phyloP scores from a whole-genome alignment of 2,113 vertebrate genomes.

The Leuciscus idus region DNA sequence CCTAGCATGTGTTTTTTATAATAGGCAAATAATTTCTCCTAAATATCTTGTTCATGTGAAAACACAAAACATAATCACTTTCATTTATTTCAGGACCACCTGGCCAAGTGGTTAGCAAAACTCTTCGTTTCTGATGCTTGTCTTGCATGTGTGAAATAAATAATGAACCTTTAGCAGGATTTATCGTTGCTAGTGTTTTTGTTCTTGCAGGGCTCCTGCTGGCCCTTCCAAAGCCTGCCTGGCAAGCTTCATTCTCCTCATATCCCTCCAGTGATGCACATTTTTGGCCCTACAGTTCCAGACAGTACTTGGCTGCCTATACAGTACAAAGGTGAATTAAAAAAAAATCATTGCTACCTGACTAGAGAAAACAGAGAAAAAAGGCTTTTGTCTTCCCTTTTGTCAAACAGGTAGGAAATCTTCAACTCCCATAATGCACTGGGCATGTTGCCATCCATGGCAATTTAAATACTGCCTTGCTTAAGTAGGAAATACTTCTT shows the following conservation, averaged over 20 bases:
- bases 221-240: background rate
- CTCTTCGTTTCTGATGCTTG: background rate
- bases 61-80: constrained; percentile 9
- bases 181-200: constrained; percentile 13
- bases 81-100: background rate
- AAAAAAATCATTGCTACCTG: too few relatives aligned
- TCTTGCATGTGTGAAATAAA: constrained; percentile 28
- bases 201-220: constrained; percentile 20
- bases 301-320: too few relatives aligned
- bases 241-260: background rate
- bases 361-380: too few relatives aligned
- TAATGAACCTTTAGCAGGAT: constrained; percentile 12
- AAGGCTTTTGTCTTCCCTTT: too few relatives aligned
- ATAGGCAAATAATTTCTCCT: background rate
- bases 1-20: background rate
- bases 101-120: constrained; percentile 14
- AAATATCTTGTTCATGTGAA: background rate
- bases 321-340: too few relatives aligned
- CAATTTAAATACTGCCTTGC: too few relatives aligned
- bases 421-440: too few relatives aligned
- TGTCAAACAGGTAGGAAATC: too few relatives aligned
- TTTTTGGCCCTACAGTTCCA: constrained; percentile 6
- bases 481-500: too few relatives aligned
- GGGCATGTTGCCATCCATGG: too few relatives aligned
- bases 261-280: constrained; percentile 27